Evolutionary conservation across 2,113 vertebrate species (phyloP), one percentile per base, ranked within the genome.

Genomic region (Apteryx mantelli): DNA sequence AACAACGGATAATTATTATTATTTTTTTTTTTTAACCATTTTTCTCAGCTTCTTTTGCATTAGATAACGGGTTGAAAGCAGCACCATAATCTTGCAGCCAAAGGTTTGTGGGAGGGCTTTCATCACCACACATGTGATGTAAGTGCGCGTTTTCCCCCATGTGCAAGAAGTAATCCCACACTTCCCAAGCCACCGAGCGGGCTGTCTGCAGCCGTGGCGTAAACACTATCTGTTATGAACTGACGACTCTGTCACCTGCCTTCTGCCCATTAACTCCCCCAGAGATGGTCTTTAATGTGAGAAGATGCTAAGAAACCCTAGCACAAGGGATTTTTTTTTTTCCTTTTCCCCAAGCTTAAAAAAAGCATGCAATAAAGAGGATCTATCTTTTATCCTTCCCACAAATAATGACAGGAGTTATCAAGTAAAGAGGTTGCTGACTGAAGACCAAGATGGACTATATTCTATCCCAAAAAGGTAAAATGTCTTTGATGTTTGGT

Each of bases 141-240:
- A 14, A 50, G 12, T 6, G 2, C 12, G 2, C 13, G 0, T 64
- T 77, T 44, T 13, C 19, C 34, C n/a, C 53, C 46, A 6, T 5
- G 34, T 46, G 52, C 15, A 12, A 55, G 46, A 52, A 42, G 64
- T 53, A 81, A 48, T 11, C 34, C 63, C 28, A 18, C 38, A 1
- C 46, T 90, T 52, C 56, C 69, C 52, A 28, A 80, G 63, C 44
- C 68, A 40, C 40, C 13, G 11, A 21, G 52, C 2, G 30, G 21
- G n/a, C 25, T 38, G 40, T 22, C 60, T 78, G 60, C 9, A 46
- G 40, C 60, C 18, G 6, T 24, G 40, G 22, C 7, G 14, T 14
- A 44, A 19, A 44, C 34, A 7, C n/a, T 3, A 2, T 9, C 58
- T 38, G 3, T 3, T 20, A n/a, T 0, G 5, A 50, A 18, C 44